Percentiles rank a stretch among this genome's conserved stretches.
These are phyloP conservation scores for Ephialtes manifestator DNA, from an alignment of 2,888 invertebrate species.

Conservation along the genomic window DNA sequence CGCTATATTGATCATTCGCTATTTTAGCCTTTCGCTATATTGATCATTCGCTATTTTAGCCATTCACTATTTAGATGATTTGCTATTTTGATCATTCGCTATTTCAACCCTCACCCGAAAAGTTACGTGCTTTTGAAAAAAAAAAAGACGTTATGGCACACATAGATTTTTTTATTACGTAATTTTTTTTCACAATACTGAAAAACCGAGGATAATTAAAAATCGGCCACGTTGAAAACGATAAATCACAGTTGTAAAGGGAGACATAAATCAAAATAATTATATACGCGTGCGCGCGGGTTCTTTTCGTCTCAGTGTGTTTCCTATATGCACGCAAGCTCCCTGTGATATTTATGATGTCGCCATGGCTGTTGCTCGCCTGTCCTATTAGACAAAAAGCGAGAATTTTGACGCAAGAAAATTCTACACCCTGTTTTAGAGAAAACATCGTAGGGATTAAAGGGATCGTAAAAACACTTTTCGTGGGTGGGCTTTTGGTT, in stretches of 20 bases:
- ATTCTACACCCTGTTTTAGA: slow-evolving; percentile 38
- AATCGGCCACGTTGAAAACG: slow-evolving; percentile 25
- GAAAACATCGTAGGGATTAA: slow-evolving; percentile 5
- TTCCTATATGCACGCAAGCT: slow-evolving; percentile 68
- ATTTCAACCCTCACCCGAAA: too few species aligned
- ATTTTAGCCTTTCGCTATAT: too few species aligned
- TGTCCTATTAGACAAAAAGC: slow-evolving; percentile 45
- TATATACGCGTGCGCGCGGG: slow-evolving; percentile 64
- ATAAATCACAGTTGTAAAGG: slow-evolving; percentile 50
- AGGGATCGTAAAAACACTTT: too few species aligned
- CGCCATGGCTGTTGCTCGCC: slow-evolving; percentile 34
- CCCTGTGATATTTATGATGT: slow-evolving; percentile 55
- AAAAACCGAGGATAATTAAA: slow-evolving; percentile 40
- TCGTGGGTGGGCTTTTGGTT: slow-evolving; percentile 74
- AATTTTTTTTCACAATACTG: not conserved
- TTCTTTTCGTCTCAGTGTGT: slow-evolving; percentile 66
- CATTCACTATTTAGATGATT: too few species aligned
- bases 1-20: too few species aligned
- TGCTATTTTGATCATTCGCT: too few species aligned
- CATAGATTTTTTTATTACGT: not conserved
- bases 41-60: too few species aligned
- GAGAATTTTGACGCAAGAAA: slow-evolving; percentile 1
- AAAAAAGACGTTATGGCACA: too few species aligned
- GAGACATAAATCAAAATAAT: slow-evolving; percentile 77
- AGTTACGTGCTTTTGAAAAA: too few species aligned